Percentiles rank a stretch among this genome's conserved stretches.
Conservation (phyloP, 2,113 vertebrate genomes). For the Periophthalmodon schlosseri region DNA sequence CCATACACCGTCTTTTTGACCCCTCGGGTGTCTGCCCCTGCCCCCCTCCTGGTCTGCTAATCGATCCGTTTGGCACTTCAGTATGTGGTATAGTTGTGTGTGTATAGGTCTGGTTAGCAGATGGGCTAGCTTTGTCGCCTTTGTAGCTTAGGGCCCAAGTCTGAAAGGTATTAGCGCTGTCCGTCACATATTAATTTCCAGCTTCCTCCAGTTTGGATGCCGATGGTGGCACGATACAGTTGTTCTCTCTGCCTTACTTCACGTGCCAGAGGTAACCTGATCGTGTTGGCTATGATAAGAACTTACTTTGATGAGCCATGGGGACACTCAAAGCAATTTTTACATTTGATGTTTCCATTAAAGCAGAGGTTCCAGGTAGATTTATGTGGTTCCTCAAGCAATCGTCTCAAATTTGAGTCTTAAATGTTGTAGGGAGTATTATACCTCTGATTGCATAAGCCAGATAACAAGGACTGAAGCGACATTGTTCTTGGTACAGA, state of each 20-base stretch:
- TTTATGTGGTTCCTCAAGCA: conserved; percentile 43
- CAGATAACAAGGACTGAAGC: too few species aligned
- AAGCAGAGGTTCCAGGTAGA: conserved; percentile 30
- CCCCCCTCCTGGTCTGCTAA: conserved; percentile 74
- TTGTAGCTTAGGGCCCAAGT: conserved; percentile 63
- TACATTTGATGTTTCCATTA: conserved; percentile 71
- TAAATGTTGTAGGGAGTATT: too few species aligned
- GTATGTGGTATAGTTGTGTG: conserved; percentile 46
- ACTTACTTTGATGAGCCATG: conserved; percentile 58
- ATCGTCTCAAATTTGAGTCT: conserved; percentile 8
- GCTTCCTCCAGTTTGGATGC: conserved; percentile 61
- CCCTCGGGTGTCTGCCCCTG: conserved; percentile 69
- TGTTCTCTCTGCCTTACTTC: conserved; percentile 43
- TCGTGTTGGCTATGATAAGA: conserved; percentile 68
- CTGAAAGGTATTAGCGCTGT: conserved; percentile 78
- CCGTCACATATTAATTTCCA: conserved; percentile 73
- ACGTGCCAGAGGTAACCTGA: conserved; percentile 70
- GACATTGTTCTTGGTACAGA: too few species aligned
- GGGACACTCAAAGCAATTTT: conserved; percentile 55
- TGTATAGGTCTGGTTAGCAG: conserved; percentile 73
- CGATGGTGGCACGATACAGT: conserved; percentile 51
- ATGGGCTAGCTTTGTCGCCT: conserved; percentile 71
- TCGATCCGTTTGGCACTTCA: conserved; percentile 78
- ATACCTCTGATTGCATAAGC: too few species aligned
- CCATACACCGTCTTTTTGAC: conserved; percentile 78